Evolutionary conservation across 2,113 vertebrate species (phyloP), one percentile per base, ranked within the genome.

Genomic region (Rhabdomys dilectus): DNA sequence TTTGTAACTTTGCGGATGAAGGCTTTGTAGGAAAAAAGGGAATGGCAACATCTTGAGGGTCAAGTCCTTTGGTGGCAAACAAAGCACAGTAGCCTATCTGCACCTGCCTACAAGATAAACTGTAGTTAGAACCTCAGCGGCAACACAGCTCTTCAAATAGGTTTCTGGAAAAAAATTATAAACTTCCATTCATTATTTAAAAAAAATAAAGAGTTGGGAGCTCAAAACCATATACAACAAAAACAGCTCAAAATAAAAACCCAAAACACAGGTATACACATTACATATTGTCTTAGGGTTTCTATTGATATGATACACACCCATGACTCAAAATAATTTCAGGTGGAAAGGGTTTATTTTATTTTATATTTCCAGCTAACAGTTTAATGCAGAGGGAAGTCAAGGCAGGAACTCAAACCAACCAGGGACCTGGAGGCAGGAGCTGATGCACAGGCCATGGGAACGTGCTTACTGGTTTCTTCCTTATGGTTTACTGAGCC

Each of bases 151-250:
- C 24, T 87, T 87, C 85, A 89, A 89, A 89, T 12, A 56, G 31
- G 7, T 89, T 96, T 94, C 82, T 86, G 72, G 31, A 34, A 39
- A 66, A 91, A 93, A 80, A 84, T 7, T 31, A 48, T 17, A 72
- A 34, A 36, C 48, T 82, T 70, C 29, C 39, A 86, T 26, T 76
- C 24, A 85, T 76, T 94, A 94, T 31, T 89, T 39, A 93, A 53
- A 88, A 97, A 73, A 56, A 73, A 15, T 85, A 48, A 22, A 70
- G 42, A 93, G 19, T 26, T 96, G 45, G 66, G 17, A 87, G 70
- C 64, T 85, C 48, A 91, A 78, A 91, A 68, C 36, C 39, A 53
- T 81, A 94, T 81, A 88, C 8, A 92, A 81, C 62, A n/a, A 82
- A 80, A 76, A 76, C 39, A 77, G 72, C 34, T 68, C 45, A 84